These are phyloP conservation scores for Octopus bimaculoides DNA, from an alignment of 1,140 invertebrate species.

Conservation along the genomic window DNA sequence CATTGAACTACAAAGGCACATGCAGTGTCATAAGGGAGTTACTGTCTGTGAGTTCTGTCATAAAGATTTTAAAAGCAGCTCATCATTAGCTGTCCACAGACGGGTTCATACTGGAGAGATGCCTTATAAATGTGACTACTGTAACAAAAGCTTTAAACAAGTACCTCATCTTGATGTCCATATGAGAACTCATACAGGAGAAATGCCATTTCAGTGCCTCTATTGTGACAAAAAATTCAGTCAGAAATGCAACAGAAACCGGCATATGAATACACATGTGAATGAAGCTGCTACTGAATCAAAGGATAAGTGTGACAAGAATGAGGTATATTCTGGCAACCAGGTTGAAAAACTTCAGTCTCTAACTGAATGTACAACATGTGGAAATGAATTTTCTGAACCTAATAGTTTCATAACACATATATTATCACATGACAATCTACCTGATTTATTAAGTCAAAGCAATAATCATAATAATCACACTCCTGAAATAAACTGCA, in stretches of 20 bases:
- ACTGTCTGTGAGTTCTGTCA: slow-evolving; percentile 64
- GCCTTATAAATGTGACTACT: slow-evolving; percentile 34
- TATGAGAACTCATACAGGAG: slow-evolving; percentile 25
- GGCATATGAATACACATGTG: slow-evolving; percentile 16
- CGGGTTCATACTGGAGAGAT: slow-evolving; percentile 58
- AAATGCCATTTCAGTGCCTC: slow-evolving; percentile 47
- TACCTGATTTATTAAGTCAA: slow-evolving; percentile 85
- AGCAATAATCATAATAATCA: slow-evolving; percentile 83
- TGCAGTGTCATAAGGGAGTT: slow-evolving; percentile 64
- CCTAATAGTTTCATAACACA: slow-evolving; percentile 90
- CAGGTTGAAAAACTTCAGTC: slow-evolving; percentile 62
- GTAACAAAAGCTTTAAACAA: slow-evolving; percentile 18
- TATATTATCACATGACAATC: slow-evolving; percentile 71
- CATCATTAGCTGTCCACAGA: slow-evolving; percentile 57
- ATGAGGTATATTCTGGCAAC: slow-evolving; percentile 21
- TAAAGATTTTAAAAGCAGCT: slow-evolving; percentile 47
- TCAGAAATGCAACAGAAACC: slow-evolving; percentile 16
- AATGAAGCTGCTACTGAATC: not conserved
- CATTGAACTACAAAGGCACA: slow-evolving; percentile 57
- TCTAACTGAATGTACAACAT: slow-evolving; percentile 79
- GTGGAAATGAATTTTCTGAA: slow-evolving; percentile 78
- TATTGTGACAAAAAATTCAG: slow-evolving; percentile 66
- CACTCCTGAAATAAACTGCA: slow-evolving; percentile 63
- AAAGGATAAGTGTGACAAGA: slow-evolving; percentile 5
- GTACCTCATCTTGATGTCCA: slow-evolving; percentile 48